Conservation (phyloP, 2,888 invertebrate genomes). For the Ellobium chinense region DNA sequence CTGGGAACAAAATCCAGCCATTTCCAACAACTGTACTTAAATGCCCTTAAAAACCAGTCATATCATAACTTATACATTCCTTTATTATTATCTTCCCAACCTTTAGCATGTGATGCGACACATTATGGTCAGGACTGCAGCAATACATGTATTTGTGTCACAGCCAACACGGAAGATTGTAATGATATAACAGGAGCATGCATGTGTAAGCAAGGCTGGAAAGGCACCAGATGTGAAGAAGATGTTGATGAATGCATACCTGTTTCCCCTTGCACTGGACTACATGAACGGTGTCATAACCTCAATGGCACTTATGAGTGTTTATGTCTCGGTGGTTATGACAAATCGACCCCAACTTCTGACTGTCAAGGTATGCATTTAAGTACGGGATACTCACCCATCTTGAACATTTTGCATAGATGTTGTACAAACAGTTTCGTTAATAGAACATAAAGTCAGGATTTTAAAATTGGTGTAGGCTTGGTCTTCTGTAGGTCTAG, state of each 20-base stretch:
- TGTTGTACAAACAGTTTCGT: no score
- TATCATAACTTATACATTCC: no score
- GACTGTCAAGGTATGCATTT: neutral
- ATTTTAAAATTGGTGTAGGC: no score
- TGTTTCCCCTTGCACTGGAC: neutral
- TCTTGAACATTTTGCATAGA: no score
- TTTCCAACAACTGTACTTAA: no score
- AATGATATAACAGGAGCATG: slow-evolving; percentile 43
- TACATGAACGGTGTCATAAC: neutral
- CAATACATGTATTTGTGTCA: slow-evolving; percentile 18
- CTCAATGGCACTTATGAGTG: neutral
- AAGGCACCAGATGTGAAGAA: slow-evolving; percentile 8
- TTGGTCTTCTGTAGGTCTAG: no score
- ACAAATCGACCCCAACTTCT: neutral
- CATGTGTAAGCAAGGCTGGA: slow-evolving; percentile 46
- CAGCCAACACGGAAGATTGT: slow-evolving; percentile 35
- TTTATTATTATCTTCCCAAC: neutral
- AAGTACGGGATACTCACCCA: no score
- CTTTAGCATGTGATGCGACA: slow-evolving; percentile 27
- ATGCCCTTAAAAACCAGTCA: no score
- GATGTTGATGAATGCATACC: slow-evolving; percentile 11
- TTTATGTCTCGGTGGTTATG: neutral
- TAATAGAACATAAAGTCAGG: no score
- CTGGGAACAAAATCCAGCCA: no score
- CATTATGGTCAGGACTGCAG: slow-evolving; percentile 32